These are phyloP conservation scores for Drosophila littoralis DNA, from an alignment of 1,140 invertebrate genomes.

Conservation along the genomic window DNA sequence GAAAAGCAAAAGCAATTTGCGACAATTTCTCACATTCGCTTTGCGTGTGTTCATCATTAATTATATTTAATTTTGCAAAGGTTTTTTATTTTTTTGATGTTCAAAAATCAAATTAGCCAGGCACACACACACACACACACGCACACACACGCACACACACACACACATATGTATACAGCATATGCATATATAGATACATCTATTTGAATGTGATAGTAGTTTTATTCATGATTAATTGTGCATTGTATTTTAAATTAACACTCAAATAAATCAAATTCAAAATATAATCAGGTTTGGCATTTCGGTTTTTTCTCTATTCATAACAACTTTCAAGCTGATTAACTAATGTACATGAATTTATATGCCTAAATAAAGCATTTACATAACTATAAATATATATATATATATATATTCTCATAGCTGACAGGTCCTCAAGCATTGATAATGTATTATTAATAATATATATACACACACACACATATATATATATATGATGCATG, in stretches of 20 bases:
- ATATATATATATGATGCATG: constrained; percentile 37
- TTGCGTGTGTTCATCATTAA: constrained; percentile 62
- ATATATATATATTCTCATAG: constrained; percentile 26
- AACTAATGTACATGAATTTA: constrained; percentile 52
- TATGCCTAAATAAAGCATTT: constrained; percentile 39
- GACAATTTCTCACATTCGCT: constrained; percentile 50
- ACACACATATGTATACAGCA: constrained; percentile 8
- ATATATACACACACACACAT: constrained; percentile 39
- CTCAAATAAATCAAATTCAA: constrained; percentile 15
- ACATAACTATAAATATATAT: constrained; percentile 32
- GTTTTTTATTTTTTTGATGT: constrained; percentile 29
- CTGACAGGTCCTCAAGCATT: constrained; percentile 20
- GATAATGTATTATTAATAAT: not conserved
- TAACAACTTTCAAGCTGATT: constrained; percentile 24
- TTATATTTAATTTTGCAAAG: constrained; percentile 10
- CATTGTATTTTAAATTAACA: constrained; percentile 45
- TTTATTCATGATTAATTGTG: constrained; percentile 70
- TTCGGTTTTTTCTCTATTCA: constrained; percentile 39
- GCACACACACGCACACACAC: constrained; percentile 19
- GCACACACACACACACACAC: constrained; percentile 5
- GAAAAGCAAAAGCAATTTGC: constrained; percentile 41
- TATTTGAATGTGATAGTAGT: constrained; percentile 82
- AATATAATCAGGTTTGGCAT: constrained; percentile 19
- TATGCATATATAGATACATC: constrained; percentile 39
- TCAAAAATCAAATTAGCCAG: constrained; percentile 26